Percentiles rank a stretch among this genome's conserved stretches.
These are phyloP conservation scores for Onychorhynchus coronatus DNA, from an alignment of 2,113 vertebrate genomes.

Conservation along the genomic window DNA sequence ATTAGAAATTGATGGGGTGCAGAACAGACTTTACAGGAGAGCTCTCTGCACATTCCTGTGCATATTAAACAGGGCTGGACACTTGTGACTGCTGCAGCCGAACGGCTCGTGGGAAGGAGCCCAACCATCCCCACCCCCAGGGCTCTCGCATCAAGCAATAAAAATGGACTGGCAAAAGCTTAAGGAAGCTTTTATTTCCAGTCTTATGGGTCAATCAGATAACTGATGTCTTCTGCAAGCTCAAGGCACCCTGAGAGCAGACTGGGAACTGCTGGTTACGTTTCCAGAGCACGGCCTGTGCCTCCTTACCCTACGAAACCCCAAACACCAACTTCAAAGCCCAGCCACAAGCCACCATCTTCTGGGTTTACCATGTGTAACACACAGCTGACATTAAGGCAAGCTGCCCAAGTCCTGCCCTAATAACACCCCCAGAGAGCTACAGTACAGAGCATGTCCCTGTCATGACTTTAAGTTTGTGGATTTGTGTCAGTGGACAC, in stretches of 20 bases:
- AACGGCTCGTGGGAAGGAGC: background rate
- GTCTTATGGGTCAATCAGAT: background rate
- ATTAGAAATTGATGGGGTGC: background rate
- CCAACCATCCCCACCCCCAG: background rate
- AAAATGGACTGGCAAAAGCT: background rate
- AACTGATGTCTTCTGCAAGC: background rate
- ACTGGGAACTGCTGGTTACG: background rate
- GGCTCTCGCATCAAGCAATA: background rate
- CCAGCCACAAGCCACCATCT: accelerated
- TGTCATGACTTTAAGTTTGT: background rate
- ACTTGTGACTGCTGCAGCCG: background rate
- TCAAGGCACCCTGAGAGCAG: background rate
- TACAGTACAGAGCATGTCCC: background rate
- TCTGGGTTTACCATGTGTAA: background rate
- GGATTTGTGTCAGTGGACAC: background rate
- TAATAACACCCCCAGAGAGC: background rate
- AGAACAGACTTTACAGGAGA: background rate
- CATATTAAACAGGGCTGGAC: background rate
- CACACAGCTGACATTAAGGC: background rate
- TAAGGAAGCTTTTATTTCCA: background rate
- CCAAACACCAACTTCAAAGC: background rate
- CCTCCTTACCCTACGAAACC: background rate
- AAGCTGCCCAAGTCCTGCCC: background rate
- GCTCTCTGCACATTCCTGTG: background rate
- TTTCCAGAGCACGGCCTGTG: accelerated